Base-by-base conservation (phyloP, 2,888 invertebrate species). In the Theodoxus fluviatilis region DNA sequence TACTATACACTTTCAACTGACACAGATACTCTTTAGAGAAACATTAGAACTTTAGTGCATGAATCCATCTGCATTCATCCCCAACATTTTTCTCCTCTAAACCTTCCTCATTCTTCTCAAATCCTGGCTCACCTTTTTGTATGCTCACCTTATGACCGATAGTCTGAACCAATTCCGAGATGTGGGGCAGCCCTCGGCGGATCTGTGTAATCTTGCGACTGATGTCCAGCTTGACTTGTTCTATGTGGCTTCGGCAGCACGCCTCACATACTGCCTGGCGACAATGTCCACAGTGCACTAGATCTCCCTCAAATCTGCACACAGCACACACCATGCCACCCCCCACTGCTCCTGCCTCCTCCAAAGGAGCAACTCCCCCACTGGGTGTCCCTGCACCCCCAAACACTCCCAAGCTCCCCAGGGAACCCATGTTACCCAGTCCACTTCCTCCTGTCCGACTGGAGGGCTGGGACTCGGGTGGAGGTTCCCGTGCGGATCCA, bases 191-290 rank as follows among this genome's bases (percentile, higher is more conserved):
- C 67, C 95, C 94, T 81, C 97, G 91, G 71, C 87, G 75, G 22
- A 88, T 77, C 74, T 86, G 86, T 69, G 79, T 94, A 85, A 95
- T 93, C 72, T 96, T 93, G 84, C 96, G 91, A 73, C 92, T 90
- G 59, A 97, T 94, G 90, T 97, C 96, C 72, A 76, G 63, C 33
- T 78, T 74, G 7, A 80, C 67, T 63, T 79, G 79, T 37, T 79
- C 76, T 68, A 81, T 76, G 69, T 83, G 82, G 22, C 75, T 96
- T 88, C 96, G 73, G 66, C 76, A 96, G 89, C 99, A 99, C 85
- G 96, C 96, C 79, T 94, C 93, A 88, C 98, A 99, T 75, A 98
- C 93, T 89, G 96, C 95, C 86, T 97, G 96, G 84, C 98, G 96
- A 89, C 99, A 99, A 88, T 99, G 98, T 35, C 94, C 93, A 88